Base-by-base conservation (phyloP, 2,888 invertebrate genomes). In the Ypsolopha scabrella region DNA sequence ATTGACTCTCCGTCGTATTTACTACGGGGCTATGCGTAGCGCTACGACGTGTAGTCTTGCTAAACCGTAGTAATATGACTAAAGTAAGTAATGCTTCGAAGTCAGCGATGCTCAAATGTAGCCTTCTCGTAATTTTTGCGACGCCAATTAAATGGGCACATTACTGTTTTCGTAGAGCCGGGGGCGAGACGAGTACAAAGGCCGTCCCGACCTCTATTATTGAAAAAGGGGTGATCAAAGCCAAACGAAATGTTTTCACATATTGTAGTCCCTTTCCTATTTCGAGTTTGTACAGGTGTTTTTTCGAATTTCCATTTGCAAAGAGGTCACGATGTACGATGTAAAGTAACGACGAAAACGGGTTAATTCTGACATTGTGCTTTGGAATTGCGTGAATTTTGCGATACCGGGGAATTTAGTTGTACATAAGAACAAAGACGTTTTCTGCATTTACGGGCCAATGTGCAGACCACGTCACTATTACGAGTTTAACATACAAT, bases 171-270 rank as follows among this genome's bases (percentile, higher is more conserved):
- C 55, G 52, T 57, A 58, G 56, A 61, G 75, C 77, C 74, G 58
- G 60, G 57, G 72, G 80, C 75, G 53, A 61, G 60, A 59, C 59
- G 60, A 60, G 62, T 64, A 73, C 75, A 80, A 80, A 81, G 75
- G 72, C 55, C 57, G 55, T 68, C 63, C 68, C 67, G 58, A 61
- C 68, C 47, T 75, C 71, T 75, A 80, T 80, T 82, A 81, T 82
- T 79, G 81, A 79, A 80, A 80, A 80, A 74, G 79, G 80, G 75
- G 72, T 75, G 85, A 80, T 83, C 82, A 82, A 82, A 82, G 81
- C 72, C 70, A 68, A 69, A 67, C 73, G 75, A 75, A 75, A 79
- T 68, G 79, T 74, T 74, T 71, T 72, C 68, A 68, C 72, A 72
- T 70, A 74, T 72, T 72, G 73, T 74, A 69, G 63, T 71, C 68